Percentiles rank a stretch among this genome's conserved stretches.
Conservation (phyloP, 1,140 invertebrate species). For the Bombus balteatus region DNA sequence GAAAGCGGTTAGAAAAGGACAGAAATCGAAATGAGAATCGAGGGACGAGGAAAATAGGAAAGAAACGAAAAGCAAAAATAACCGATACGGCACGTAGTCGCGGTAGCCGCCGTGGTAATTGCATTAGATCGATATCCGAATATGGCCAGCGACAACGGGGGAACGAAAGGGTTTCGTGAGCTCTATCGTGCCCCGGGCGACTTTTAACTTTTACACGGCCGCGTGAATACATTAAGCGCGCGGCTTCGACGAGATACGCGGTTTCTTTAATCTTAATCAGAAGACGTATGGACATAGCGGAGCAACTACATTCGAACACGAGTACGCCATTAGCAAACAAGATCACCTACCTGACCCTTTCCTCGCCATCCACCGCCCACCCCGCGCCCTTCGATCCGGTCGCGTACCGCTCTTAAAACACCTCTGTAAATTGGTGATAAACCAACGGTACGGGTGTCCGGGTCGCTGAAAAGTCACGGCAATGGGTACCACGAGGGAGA, state of each 20-base stretch:
- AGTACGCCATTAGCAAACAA: slow-evolving; percentile 81
- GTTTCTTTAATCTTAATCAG: slow-evolving; percentile 81
- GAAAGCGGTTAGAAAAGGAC: background rate
- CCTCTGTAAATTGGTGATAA: slow-evolving; percentile 76
- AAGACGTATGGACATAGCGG: slow-evolving; percentile 78
- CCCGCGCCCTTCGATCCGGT: slow-evolving; percentile 22
- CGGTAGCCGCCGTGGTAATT: slow-evolving; percentile 45
- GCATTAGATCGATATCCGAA: slow-evolving; percentile 65
- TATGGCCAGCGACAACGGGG: slow-evolving; percentile 36
- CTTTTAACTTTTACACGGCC: slow-evolving; percentile 75
- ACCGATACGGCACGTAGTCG: slow-evolving; percentile 24
- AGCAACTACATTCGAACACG: slow-evolving; percentile 79
- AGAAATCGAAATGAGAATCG: too few species aligned
- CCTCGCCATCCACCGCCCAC: slow-evolving; percentile 35
- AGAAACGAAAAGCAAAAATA: background rate
- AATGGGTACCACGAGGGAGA: slow-evolving; percentile 17
- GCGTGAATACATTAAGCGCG: slow-evolving; percentile 74
- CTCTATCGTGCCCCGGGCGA: slow-evolving; percentile 65
- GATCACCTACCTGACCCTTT: slow-evolving; percentile 77
- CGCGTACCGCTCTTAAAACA: slow-evolving; percentile 64
- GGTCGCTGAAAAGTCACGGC: slow-evolving; percentile 49
- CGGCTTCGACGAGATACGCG: slow-evolving; percentile 71
- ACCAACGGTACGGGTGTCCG: slow-evolving; percentile 55
- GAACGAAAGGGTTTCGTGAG: slow-evolving; percentile 62
- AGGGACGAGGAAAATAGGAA: background rate